Percentiles rank a stretch among this genome's conserved stretches.
Conservation (phyloP, 53 echinoderm and acorn worm genomes). For the Paelopatides confundens region DNA sequence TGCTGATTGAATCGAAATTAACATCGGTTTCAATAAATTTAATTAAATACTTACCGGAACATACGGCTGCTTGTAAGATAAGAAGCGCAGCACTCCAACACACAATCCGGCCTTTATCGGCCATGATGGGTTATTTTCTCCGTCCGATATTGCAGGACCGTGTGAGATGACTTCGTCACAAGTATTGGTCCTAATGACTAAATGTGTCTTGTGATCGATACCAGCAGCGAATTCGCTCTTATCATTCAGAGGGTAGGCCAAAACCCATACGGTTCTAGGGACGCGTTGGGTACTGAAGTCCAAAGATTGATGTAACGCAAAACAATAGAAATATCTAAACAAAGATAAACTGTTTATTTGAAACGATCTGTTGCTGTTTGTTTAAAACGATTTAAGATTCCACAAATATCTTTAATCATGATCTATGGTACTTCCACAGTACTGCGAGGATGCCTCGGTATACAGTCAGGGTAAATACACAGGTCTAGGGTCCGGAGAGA, state of each 20-base stretch:
- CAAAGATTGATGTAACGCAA: conserved; percentile 11
- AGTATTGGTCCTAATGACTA: neutral
- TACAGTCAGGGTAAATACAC: too few species aligned
- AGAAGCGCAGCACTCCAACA: neutral
- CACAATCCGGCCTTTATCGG: neutral
- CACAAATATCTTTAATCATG: conserved; percentile 15
- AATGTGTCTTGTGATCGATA: conserved; percentile 4
- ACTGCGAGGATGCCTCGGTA: too few species aligned
- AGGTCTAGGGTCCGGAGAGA: too few species aligned
- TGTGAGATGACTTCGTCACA: too few species aligned
- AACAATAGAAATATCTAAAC: conserved; percentile 24
- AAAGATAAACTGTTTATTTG: conserved; percentile 19
- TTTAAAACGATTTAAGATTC: neutral
- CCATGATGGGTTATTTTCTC: neutral
- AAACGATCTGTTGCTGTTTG: neutral
- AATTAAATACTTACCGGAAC: neutral
- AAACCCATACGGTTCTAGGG: neutral
- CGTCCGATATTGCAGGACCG: neutral
- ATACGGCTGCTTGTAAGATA: neutral
- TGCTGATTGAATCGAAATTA: too few species aligned
- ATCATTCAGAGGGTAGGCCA: neutral
- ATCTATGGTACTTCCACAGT: too few species aligned
- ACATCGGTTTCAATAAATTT: too few species aligned
- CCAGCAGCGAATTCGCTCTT: neutral
- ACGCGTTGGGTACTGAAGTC: conserved; percentile 29